These are phyloP conservation scores for Drosophila quasianomalipes DNA, from an alignment of 2,888 invertebrate species.

Conservation along the genomic window DNA sequence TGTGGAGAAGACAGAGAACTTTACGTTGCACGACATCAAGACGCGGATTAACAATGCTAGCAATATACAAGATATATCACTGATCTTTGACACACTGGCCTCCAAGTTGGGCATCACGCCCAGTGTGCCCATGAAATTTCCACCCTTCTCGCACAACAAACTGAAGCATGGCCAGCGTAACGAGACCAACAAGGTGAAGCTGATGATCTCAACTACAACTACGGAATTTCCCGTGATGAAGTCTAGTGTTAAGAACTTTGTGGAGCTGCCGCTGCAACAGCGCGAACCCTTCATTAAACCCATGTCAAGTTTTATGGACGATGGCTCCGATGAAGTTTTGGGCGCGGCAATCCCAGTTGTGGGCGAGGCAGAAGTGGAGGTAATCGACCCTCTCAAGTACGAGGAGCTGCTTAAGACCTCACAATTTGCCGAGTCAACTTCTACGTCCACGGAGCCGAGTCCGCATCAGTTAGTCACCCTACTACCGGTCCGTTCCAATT, in stretches of 20 bases:
- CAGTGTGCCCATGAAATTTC: constrained; percentile 82
- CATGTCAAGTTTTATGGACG: constrained; percentile 80
- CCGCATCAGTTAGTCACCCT: constrained; percentile 88
- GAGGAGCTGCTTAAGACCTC: constrained; percentile 85
- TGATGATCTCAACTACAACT: constrained; percentile 56
- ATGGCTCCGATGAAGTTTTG: constrained; percentile 75
- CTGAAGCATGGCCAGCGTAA: constrained; percentile 78
- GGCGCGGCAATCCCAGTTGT: constrained; percentile 82
- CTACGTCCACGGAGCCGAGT: constrained; percentile 81
- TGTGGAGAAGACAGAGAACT: constrained; percentile 80
- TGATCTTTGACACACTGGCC: constrained; percentile 88
- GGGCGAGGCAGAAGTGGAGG: constrained; percentile 85
- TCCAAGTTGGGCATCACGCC: constrained; percentile 86
- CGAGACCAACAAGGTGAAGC: constrained; percentile 65
- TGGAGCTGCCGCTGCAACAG: constrained; percentile 61
- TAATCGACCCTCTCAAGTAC: constrained; percentile 85
- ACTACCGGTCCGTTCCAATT: constrained; percentile 92
- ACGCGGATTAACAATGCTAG: constrained; percentile 84
- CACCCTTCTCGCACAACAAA: constrained; percentile 84
- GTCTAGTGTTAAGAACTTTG: constrained; percentile 48
- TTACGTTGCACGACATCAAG: constrained; percentile 81
- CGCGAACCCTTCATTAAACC: constrained; percentile 79
- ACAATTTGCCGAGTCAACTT: constrained; percentile 75
- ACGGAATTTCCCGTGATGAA: constrained; percentile 33
- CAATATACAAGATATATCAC: constrained; percentile 88